Evolutionary conservation across 2,888 invertebrate species (phyloP).

Genomic region (Ophioninae sp.): DNA sequence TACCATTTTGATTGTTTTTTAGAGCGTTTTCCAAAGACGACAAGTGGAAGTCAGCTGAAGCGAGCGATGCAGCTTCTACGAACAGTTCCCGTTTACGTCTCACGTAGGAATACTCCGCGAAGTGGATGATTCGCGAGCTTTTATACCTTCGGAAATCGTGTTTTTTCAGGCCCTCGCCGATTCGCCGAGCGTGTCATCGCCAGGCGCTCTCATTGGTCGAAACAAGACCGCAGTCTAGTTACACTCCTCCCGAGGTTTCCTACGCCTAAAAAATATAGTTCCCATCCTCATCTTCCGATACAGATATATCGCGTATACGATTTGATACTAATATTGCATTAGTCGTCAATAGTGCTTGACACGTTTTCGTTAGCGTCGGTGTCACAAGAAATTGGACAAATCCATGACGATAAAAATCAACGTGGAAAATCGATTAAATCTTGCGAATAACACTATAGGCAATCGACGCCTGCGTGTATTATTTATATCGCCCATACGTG

Average conservation of each 20-base stretch:
- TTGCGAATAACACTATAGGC: background rate
- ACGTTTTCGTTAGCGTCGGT: no score
- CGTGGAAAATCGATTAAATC: background rate
- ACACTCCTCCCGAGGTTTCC: constrained; percentile 44
- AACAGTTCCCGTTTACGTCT: constrained; percentile 60
- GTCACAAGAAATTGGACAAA: background rate
- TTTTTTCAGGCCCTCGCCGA: constrained; percentile 43
- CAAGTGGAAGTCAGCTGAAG: constrained; percentile 63
- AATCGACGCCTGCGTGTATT: background rate
- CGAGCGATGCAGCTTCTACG: constrained; percentile 64
- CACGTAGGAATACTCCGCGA: constrained; percentile 63
- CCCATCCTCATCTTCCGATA: constrained; percentile 7
- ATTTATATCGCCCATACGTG: background rate
- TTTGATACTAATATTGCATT: constrained; percentile 8
- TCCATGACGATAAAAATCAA: background rate
- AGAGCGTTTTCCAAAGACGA: constrained; percentile 46
- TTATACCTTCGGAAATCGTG: constrained; percentile 64
- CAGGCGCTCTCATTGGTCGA: constrained; percentile 55
- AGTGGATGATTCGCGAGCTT: constrained; percentile 36
- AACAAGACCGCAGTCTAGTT: constrained; percentile 63
- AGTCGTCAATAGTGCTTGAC: constrained; percentile 1
- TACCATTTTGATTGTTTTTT: constrained; percentile 64
- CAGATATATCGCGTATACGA: background rate
- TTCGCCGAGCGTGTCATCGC: constrained; percentile 59
- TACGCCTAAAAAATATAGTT: constrained; percentile 44